Evolutionary conservation across 30 jellyfish, hydroid and myxozoan genomes (phyloP).

Genomic region (Haliclystus octoradiatus): DNA sequence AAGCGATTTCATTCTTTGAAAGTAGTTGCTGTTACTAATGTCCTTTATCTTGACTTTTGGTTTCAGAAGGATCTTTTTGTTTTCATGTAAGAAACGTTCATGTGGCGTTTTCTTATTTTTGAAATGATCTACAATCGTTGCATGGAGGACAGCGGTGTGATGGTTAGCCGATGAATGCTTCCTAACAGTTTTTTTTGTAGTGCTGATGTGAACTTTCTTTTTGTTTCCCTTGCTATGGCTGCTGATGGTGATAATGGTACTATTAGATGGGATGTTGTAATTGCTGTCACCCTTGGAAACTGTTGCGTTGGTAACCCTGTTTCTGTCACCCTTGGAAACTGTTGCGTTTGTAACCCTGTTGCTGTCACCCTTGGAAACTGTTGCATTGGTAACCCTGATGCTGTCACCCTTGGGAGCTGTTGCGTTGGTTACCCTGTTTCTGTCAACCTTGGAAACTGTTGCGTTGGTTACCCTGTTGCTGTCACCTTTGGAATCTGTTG

Average conservation of each 20-base stretch:
- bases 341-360: constrained; percentile 2
- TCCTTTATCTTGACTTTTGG: too few species aligned
- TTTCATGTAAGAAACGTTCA: too few species aligned
- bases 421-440: background rate
- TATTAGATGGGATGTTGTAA: too few species aligned
- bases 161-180: constrained; percentile 5
- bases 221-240: too few species aligned
- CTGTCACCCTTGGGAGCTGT: too few species aligned
- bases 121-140: too few species aligned
- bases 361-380: constrained; percentile 6
- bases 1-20: constrained; percentile 14
- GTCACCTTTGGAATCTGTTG: constrained; percentile 6
- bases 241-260: too few species aligned
- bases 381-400: constrained; percentile 6
- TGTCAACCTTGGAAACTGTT: background rate
- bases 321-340: background rate
- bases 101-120: too few species aligned
- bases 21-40: too few species aligned
- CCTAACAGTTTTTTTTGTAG: background rate
- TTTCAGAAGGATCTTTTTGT: too few species aligned
- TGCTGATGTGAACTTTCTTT: too few species aligned
- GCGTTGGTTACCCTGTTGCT: constrained; percentile 4
- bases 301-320: background rate
- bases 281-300: too few species aligned
- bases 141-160: constrained; percentile 14